Conservation (phyloP, 2,888 invertebrate genomes). For the Dasypogon diadema region DNA sequence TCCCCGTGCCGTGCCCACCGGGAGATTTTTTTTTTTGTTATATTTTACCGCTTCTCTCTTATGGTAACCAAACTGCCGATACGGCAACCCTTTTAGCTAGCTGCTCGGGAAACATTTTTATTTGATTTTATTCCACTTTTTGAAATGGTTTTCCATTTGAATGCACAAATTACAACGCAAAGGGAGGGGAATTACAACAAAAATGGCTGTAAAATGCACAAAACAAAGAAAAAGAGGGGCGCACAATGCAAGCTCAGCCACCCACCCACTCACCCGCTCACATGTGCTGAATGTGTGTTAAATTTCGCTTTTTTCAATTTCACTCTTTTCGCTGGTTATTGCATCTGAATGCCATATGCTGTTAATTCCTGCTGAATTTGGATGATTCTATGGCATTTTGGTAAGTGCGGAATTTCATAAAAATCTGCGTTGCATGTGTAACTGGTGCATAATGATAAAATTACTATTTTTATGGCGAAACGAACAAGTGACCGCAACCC, state of each 20-base stretch:
- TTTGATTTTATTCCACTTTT: slow-evolving; percentile 46
- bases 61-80: not conserved
- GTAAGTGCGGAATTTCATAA: too few relatives aligned
- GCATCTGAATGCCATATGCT: slow-evolving; percentile 40
- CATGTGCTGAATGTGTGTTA: not conserved
- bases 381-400: not conserved
- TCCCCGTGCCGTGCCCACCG: not conserved
- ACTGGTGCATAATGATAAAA: too few relatives aligned
- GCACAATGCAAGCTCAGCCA: slow-evolving; percentile 25
- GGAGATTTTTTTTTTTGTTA: too few relatives aligned
- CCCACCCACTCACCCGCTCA: slow-evolving; percentile 7
- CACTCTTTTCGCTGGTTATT: slow-evolving; percentile 23
- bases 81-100: slow-evolving; percentile 17
- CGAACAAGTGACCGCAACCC: too few relatives aligned
- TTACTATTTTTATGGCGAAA: too few relatives aligned
- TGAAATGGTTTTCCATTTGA: slow-evolving; percentile 44
- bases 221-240: not conserved
- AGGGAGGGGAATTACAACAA: slow-evolving; percentile 23
- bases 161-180: slow-evolving; percentile 45
- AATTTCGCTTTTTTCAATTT: slow-evolving; percentile 45
- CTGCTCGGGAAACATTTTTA: slow-evolving; percentile 31
- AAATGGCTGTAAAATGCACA: slow-evolving; percentile 33
- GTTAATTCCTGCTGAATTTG: slow-evolving; percentile 27
- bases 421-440: too few relatives aligned
- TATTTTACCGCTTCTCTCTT: not conserved